These are phyloP conservation scores for Drosophila diplacantha DNA, from an alignment of 2,888 invertebrate genomes.

Conservation along the genomic window DNA sequence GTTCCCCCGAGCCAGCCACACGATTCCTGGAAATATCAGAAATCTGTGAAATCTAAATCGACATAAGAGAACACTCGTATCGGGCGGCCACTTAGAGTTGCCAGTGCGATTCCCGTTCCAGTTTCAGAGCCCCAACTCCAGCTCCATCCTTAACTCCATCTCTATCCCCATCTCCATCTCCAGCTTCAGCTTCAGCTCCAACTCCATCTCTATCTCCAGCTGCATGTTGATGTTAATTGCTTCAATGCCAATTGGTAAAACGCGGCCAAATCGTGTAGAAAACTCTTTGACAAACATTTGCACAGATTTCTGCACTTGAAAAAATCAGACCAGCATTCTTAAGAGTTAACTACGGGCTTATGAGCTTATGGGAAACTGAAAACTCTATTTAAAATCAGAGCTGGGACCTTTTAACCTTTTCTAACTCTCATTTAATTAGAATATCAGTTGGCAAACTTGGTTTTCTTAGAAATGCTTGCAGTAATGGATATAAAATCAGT, in stretches of 20 bases:
- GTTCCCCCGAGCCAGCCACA: slow-evolving; percentile 44
- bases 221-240: slow-evolving; percentile 72
- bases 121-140: slow-evolving; percentile 23
- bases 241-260: slow-evolving; percentile 71
- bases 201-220: slow-evolving; percentile 46
- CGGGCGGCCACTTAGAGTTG: slow-evolving; percentile 44
- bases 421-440: too few relatives aligned
- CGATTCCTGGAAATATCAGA: slow-evolving; percentile 64
- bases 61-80: slow-evolving; percentile 53
- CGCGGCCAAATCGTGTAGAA: slow-evolving; percentile 72
- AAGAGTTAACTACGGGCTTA: not conserved
- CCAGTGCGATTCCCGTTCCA: slow-evolving; percentile 51
- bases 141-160: not conserved
- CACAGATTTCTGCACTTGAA: slow-evolving; percentile 36
- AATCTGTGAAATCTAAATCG: slow-evolving; percentile 72
- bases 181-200: slow-evolving; percentile 1
- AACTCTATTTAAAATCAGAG: rapidly evolving
- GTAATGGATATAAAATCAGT: not conserved
- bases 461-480: too few relatives aligned
- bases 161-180: not conserved
- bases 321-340: not conserved
- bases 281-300: slow-evolving; percentile 71
- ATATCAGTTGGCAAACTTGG: too few relatives aligned
- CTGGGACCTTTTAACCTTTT: not conserved
- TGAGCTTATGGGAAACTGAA: not conserved